Conservation (phyloP, 2,888 invertebrate genomes). For the Neoaliturus tenellus region DNA sequence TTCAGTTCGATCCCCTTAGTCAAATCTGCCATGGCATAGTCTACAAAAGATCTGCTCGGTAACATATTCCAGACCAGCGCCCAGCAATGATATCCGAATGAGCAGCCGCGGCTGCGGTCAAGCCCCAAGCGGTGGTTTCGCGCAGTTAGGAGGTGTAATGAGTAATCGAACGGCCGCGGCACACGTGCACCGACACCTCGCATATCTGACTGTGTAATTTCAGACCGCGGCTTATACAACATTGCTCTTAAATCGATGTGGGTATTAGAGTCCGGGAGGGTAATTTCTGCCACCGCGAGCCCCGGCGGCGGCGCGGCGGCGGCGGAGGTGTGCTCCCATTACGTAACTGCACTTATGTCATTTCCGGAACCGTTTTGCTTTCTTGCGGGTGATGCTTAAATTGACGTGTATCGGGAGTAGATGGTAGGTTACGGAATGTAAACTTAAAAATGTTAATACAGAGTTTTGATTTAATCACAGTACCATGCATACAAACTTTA, state of each 20-base stretch:
- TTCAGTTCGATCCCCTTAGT: too few species aligned
- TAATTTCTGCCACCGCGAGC: too few species aligned
- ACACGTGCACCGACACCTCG: conserved; percentile 28
- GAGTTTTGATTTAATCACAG: too few species aligned
- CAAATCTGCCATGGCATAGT: too few species aligned
- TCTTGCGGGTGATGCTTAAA: too few species aligned
- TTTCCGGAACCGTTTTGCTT: background rate
- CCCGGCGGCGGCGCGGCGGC: background rate
- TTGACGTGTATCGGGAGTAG: too few species aligned
- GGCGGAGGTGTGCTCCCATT: background rate
- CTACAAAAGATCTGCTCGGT: background rate
- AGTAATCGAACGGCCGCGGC: conserved; percentile 37
- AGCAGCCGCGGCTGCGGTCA: background rate
- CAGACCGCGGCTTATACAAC: background rate
- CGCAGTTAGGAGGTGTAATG: conserved; percentile 12
- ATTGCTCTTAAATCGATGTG: conserved; percentile 18
- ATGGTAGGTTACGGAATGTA: too few species aligned
- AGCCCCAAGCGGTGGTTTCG: background rate
- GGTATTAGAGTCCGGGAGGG: background rate
- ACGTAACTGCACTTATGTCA: conserved; percentile 10
- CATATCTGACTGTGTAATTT: background rate
- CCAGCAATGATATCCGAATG: background rate
- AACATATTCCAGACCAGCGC: background rate
- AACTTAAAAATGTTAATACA: too few species aligned
- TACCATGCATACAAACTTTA: too few species aligned